phyloP scores from a whole-genome alignment of 2,888 invertebrate genomes.

The Acleris sparsana region DNA sequence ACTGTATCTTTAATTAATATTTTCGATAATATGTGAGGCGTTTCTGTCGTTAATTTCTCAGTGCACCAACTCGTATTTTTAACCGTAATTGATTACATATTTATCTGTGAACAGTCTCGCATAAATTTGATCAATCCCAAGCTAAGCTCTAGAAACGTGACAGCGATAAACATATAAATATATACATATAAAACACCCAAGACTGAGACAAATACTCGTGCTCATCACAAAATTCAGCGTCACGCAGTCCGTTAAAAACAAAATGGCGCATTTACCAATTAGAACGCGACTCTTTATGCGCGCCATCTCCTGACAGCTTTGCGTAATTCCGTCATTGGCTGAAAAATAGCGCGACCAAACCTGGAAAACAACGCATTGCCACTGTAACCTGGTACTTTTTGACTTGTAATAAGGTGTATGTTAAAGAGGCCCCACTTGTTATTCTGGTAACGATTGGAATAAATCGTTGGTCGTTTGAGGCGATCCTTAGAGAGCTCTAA shows the following conservation, averaged over 20 bases:
- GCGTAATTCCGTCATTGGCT: constrained; percentile 22
- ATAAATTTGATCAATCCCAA: too few relatives aligned
- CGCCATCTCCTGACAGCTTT: constrained; percentile 6
- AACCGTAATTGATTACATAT: too few relatives aligned
- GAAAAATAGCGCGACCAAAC: constrained; percentile 13
- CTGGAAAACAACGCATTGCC: constrained; percentile 17
- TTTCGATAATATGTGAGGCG: too few relatives aligned
- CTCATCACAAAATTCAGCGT: too few relatives aligned
- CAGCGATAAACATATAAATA: too few relatives aligned
- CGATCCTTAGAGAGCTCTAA: constrained; percentile 13
- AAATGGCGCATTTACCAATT: constrained; percentile 19
- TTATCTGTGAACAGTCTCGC: too few relatives aligned
- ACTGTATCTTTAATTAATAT: too few relatives aligned
- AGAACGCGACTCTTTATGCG: constrained; percentile 6
- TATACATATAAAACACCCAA: too few relatives aligned
- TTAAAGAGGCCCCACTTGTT: constrained; percentile 10
- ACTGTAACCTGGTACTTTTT: not conserved
- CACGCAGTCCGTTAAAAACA: not conserved
- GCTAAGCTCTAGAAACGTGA: too few relatives aligned
- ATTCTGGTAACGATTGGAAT: constrained; percentile 28
- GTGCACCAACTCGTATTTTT: too few relatives aligned
- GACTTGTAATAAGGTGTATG: not conserved
- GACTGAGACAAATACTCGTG: too few relatives aligned
- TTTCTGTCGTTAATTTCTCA: too few relatives aligned
- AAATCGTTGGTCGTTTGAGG: constrained; percentile 33